Evolutionary conservation across 2,113 vertebrate genomes (phyloP), one percentile per base, ranked within the genome.

Genomic region (Fulica atra): DNA sequence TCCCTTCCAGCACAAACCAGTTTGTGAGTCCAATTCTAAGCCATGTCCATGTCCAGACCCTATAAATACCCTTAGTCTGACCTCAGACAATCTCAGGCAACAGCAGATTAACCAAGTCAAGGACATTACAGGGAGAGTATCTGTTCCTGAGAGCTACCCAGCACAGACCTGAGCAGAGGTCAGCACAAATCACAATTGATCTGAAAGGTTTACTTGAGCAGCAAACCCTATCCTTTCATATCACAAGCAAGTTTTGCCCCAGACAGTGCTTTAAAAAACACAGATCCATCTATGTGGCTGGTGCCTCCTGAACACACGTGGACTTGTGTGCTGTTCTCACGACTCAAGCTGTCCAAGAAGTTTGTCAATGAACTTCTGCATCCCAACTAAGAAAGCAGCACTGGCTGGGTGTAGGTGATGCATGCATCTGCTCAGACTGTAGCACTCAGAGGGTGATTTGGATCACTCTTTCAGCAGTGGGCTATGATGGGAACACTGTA

Each of bases 161-260:
- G 16, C 38, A 20, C 29, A n/a, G 20, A 53, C 17, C 35, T 77
- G n/a, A 88, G 40, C 24, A 61, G 44, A 13, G 11, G 4, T 36
- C 5, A 8, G 29, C 46, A 74, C 25, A 71, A 66, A 86, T 56
- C 25, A 33, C 21, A 42, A n/a, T 33, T 0, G 0, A 13, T 23
- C 56, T 15, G 46, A 65, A 40, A 73, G 6, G 19, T 70, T 40
- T 78, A 53, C 40, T 19, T 65, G 28, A 94, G 31, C 40, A 92
- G 53, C 16, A 93, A 89, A 77, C 26, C 16, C 44, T 48, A 8
- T 5, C 26, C 59, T 44, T 90, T 42, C 66, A 73, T 51, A 63
- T 29, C 33, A 68, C 13, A 59, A 57, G 31, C 15, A 91, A 50
- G 7, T 33, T 83, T 59, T 86, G 8, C 7, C 26, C 26, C 35